Evolutionary conservation across 2,888 invertebrate species (phyloP), one percentile per base, ranked within the genome.

Genomic region (Rhingia campestris): DNA sequence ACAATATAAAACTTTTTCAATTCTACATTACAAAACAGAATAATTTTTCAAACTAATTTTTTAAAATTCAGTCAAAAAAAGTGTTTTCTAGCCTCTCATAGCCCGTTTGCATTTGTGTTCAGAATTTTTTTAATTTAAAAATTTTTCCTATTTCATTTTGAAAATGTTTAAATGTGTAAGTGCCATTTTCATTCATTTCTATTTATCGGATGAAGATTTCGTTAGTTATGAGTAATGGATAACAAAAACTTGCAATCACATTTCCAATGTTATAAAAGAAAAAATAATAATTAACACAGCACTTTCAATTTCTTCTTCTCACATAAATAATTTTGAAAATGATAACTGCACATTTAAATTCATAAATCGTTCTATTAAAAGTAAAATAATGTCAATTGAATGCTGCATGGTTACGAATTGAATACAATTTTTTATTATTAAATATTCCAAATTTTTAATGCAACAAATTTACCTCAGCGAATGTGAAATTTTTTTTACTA

Each of bases 31-130:
- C 22, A 59, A 45, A 47, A 76, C 9, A 47, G 10, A 69, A 4
- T 47, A 70, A 72, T 58, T 59, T 37, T 41, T 12, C 49, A 54
- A 59, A 64, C 9, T 61, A 64, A 9, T 9, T 30, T 49, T 7
- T 14, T 6, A 4, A 49, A 30, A 22, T 30, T 10, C 9, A 49
- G 2, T 10, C 6, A 47, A 30, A 74, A 75, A 75, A 72, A 76
- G 54, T 76, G 63, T 82, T 73, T 82, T 74, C 49, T 79, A 79
- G 72, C 76, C 70, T 72, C 22, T 66, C 54, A 43, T 81, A 66
- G 33, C 76, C 54, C 58, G 51, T 43, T 76, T 59, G 76, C 75
- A 64, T 79, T 41, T 47, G 33, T 41, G 30, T 58, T 59, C 6
- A 58, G 41, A 64, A 39, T 39, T 70, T 49, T 39, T 41, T 37